Conservation (phyloP, 1,140 invertebrate genomes). For the Neelides sp. region DNA sequence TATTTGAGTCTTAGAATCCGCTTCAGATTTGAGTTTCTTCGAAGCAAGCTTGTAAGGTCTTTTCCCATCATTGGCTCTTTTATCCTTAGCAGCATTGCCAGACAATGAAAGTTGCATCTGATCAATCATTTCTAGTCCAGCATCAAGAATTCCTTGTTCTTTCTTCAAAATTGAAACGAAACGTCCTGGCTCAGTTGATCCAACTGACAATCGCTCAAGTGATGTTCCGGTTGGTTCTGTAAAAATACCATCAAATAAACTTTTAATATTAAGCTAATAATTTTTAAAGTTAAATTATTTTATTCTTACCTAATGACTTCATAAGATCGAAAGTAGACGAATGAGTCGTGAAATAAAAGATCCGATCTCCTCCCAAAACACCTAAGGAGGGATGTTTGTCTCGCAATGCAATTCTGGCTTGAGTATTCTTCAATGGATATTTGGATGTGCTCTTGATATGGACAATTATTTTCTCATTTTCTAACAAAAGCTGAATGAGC, state of each 20-base stretch:
- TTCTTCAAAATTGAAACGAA: slow-evolving; percentile 10
- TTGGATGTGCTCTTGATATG: slow-evolving; percentile 46
- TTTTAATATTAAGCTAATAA: too few species aligned
- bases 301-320: slow-evolving; percentile 18
- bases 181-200: slow-evolving; percentile 1
- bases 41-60: slow-evolving; percentile 19
- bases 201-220: slow-evolving; percentile 6
- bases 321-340: slow-evolving; percentile 18
- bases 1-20: neutral
- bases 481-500: slow-evolving; percentile 67
- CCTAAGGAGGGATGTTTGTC: slow-evolving; percentile 30
- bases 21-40: slow-evolving; percentile 23
- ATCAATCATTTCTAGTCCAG: slow-evolving; percentile 26
- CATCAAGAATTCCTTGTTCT: slow-evolving; percentile 20
- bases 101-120: slow-evolving; percentile 18
- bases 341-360: slow-evolving; percentile 23
- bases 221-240: slow-evolving; percentile 18
- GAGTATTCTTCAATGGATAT: slow-evolving; percentile 17
- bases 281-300: too few species aligned
- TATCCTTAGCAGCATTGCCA: slow-evolving; percentile 21
- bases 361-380: slow-evolving; percentile 20
- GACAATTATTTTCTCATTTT: slow-evolving; percentile 68
- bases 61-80: slow-evolving; percentile 12
- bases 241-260: neutral
- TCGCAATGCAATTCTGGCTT: slow-evolving; percentile 12